Base-by-base conservation (phyloP, 2,888 invertebrate species). In the Hololepta plana region DNA sequence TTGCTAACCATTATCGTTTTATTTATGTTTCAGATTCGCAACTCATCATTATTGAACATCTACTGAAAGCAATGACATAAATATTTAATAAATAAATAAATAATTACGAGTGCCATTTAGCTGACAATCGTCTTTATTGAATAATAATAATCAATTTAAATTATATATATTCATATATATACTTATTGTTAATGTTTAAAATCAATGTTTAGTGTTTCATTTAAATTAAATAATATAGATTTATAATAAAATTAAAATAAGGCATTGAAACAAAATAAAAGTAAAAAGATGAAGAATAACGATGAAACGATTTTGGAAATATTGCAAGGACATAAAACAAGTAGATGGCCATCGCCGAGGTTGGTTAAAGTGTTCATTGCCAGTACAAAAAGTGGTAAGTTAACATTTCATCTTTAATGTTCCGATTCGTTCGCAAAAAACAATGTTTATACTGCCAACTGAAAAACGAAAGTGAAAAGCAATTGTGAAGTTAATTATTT, bases 251-350 rank as follows among this genome's bases (percentile, higher is more conserved):
- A 7, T 17, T 9, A 12, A 24, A n/a, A n/a, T n/a, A n/a, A n/a
- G n/a, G n/a, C n/a, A n/a, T n/a, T n/a, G 17, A 17, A 17, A n/a
- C 17, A 17, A 10, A 22, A 22, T 5, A 22, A 9, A 5, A 20
- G 11, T 8, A 15, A 31, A 30, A 35, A 26, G 30, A 50, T 42
- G 41, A 57, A 57, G 49, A 56, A 52, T 42, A 53, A 53, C 47
- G 56, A 58, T 38, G 56, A 58, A 34, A 52, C 55, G 27, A 55
- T 58, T 30, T 49, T 54, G 42, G 53, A 54, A 36, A 55, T 57
- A 26, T 46, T 57, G 27, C 51, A 53, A 36, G 58, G 58, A 12
- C 51, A 55, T 26, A 48, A 51, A 32, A 51, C 56, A 3, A 41
- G 47, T 23, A 51, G 47, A 40, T 57, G 54, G 53, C 53, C 55